A percentile compares a stretch with the other conserved stretches of the same genome.
phyloP scores from a whole-genome alignment of 1,140 invertebrate species.

The Mesaphorura yosii region DNA sequence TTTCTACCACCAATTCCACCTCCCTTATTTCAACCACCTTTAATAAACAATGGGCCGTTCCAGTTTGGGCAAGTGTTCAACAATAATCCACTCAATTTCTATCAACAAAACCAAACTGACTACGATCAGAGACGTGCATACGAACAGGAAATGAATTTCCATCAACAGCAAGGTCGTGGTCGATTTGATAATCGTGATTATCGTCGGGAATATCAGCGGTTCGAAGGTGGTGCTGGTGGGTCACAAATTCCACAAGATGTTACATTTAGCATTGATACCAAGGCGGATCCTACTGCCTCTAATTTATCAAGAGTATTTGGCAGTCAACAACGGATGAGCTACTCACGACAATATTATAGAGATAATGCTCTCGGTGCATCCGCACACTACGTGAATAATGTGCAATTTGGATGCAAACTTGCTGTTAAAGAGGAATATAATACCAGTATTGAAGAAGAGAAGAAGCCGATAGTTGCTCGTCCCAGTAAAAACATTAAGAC shows the following conservation, averaged over 20 bases:
- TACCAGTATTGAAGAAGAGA: too few relatives aligned
- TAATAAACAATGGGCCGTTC: background rate
- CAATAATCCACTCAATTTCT: background rate
- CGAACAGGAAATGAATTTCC: background rate
- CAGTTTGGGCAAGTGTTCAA: background rate
- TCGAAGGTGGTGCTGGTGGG: constrained; percentile 23
- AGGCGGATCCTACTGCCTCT: background rate
- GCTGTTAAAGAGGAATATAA: too few relatives aligned
- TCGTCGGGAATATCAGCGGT: too few relatives aligned
- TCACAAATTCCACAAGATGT: constrained; percentile 19
- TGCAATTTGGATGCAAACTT: too few relatives aligned
- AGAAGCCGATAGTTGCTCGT: too few relatives aligned
- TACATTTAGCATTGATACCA: constrained; percentile 21
- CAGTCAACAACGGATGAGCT: background rate
- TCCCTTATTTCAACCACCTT: too few relatives aligned
- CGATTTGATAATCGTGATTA: constrained; percentile 10
- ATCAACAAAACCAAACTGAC: too few relatives aligned
- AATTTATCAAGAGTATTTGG: too few relatives aligned
- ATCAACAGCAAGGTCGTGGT: constrained; percentile 7
- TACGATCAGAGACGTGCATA: too few relatives aligned
- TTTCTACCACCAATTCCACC: too few relatives aligned
- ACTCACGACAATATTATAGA: background rate
- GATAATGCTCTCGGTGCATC: background rate
- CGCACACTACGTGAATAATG: background rate
- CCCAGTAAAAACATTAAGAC: too few relatives aligned